Percentiles rank a stretch among this genome's conserved stretches.
phyloP scores from a whole-genome alignment of 2,888 invertebrate species.

The Tinea trinotella region DNA sequence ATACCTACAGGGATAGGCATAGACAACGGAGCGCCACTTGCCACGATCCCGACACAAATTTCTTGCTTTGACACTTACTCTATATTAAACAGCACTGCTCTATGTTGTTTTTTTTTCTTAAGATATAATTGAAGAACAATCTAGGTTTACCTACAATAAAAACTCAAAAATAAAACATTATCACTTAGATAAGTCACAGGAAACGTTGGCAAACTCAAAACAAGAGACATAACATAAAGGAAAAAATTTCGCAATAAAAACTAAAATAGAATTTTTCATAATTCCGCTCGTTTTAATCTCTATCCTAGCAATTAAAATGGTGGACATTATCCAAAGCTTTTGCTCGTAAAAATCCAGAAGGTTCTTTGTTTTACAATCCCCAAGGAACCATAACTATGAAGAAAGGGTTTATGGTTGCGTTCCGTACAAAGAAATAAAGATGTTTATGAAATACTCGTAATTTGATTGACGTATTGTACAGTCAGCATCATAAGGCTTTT shows the following conservation, averaged over 20 bases:
- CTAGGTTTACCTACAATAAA: no score
- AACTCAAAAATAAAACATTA: background rate
- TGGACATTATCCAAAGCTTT: slow-evolving; percentile 17
- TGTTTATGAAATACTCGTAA: slow-evolving; percentile 29
- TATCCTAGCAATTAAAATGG: slow-evolving; percentile 16
- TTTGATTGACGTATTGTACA: slow-evolving; percentile 29
- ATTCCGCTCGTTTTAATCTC: slow-evolving; percentile 17
- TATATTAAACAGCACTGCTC: no score
- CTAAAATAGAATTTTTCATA: slow-evolving; percentile 10
- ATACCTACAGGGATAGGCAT: no score
- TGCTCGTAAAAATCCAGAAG: slow-evolving; percentile 35
- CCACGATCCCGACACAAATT: no score
- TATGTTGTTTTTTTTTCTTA: no score
- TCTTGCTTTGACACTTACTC: no score
- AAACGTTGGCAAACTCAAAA: background rate
- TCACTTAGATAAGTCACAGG: slow-evolving; percentile 8
- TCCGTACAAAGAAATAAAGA: slow-evolving; percentile 28
- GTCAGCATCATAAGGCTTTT: background rate
- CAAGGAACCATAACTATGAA: slow-evolving; percentile 32
- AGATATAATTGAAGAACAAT: no score
- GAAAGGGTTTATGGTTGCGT: slow-evolving; percentile 33
- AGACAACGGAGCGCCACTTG: no score
- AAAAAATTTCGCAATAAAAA: slow-evolving; percentile 10
- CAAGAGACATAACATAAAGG: background rate
- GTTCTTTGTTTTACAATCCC: slow-evolving; percentile 35